phyloP scores from a whole-genome alignment of 2,888 invertebrate genomes.

The Meta bourneti region DNA sequence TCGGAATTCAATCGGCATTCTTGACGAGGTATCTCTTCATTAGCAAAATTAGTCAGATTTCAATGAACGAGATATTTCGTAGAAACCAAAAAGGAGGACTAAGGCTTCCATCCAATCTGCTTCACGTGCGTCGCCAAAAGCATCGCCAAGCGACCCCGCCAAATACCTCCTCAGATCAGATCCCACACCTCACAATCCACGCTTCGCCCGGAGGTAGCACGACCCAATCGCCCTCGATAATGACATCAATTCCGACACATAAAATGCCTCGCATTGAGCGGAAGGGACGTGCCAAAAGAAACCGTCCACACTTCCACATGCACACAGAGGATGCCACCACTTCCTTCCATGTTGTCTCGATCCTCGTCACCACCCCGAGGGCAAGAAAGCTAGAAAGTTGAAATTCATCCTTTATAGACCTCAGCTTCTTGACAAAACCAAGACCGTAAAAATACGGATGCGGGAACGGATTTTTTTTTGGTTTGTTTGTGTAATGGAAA shows the following conservation, averaged over 20 bases:
- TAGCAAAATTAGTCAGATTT: too few relatives aligned
- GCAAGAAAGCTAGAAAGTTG: background rate
- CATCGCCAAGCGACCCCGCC: background rate
- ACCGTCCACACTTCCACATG: too few relatives aligned
- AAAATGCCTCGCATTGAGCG: background rate
- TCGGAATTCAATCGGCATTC: too few relatives aligned
- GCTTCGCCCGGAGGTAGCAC: background rate
- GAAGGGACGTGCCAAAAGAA: background rate
- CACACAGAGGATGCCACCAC: background rate
- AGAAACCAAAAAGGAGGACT: too few relatives aligned
- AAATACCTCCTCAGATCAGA: too few relatives aligned
- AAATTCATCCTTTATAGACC: conserved; percentile 19
- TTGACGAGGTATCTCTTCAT: too few relatives aligned
- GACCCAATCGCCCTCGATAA: background rate
- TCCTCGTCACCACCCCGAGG: conserved; percentile 2
- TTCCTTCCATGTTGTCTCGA: background rate
- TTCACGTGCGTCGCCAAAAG: background rate
- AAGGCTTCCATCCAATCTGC: too few relatives aligned
- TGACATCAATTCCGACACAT: conserved; percentile 25
- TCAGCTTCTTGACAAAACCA: conserved; percentile 9
- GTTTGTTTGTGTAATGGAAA: too few relatives aligned
- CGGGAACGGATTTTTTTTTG: too few relatives aligned
- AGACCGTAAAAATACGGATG: background rate
- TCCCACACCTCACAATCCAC: too few relatives aligned
- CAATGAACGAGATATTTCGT: too few relatives aligned